Base-by-base conservation (phyloP, 2,113 vertebrate species). In the Mirza zaza region DNA sequence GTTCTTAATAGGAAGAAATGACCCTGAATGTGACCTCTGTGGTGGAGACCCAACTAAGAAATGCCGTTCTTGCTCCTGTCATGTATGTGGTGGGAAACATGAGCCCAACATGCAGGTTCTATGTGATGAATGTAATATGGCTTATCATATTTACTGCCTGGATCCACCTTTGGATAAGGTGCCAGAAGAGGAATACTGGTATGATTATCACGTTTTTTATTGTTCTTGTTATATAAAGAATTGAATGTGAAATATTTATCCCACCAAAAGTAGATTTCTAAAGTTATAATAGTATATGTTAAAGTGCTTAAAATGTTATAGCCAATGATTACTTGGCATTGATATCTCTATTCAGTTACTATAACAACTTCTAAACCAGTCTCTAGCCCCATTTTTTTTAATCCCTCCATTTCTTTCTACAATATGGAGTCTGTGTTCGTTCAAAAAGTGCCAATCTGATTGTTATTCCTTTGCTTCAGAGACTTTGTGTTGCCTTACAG, bases 101-200 rank as follows among this genome's bases (percentile, higher is more conserved):
- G 99, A 99, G 65, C 99, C 99, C 94, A 99, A 99, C 98, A 99
- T 99, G 99, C 99, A 99, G 96, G 99, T 99, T 97, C 98, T 99
- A 8, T 99, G 99, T 98, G 99, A 99, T 94, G 99, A 99, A 98
- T 99, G 99, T 98, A 99, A 99, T 98, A 99, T 99, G 99, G 99
- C 99, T 70, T 99, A 99, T 98, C 99, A 99, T 98, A 99, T 99
- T 98, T 99, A 99, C 98, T 99, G 99, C 98, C 98, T 99, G 98
- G 99, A 99, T 98, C 99, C 99, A 42, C 99, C 99, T 8, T 99
- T 99, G 98, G 98, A 99, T 98, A 99, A 99, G 98, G 99, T 99
- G 98, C 99, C 99, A 42, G 99, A 99, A 96, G 99, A 99, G 95
- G 99, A 99, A 96, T 99, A 99, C 98, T 99, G 99, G 99, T 99